Evolutionary conservation across 2,888 invertebrate species (phyloP).

Genomic region (Venustoraphidia nigricollis): DNA sequence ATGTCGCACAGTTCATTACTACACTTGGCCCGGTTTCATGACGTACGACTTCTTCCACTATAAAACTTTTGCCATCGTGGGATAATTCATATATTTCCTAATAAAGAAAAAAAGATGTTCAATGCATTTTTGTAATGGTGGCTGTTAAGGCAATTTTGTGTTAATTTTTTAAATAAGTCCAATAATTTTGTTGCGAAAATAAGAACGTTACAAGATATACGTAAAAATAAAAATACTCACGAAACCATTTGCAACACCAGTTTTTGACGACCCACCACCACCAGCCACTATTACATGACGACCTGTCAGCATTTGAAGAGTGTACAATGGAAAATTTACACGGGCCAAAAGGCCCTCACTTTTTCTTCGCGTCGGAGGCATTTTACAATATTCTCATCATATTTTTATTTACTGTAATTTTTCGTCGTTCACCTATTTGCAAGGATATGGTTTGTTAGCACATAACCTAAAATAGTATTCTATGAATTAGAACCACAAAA

Average conservation of each 20-base stretch:
- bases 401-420: too few species aligned
- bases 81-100: constrained; percentile 88
- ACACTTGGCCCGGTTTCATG: constrained; percentile 81
- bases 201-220: background rate
- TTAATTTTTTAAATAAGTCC: background rate
- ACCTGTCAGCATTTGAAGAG: constrained; percentile 77
- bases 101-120: constrained; percentile 18
- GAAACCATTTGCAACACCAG: constrained; percentile 94
- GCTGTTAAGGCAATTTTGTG: too few species aligned
- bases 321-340: constrained; percentile 88
- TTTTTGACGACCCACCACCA: constrained; percentile 92
- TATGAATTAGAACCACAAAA: too few species aligned
- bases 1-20: constrained; percentile 80
- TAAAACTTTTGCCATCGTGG: constrained; percentile 66
- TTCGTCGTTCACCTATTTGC: too few species aligned
- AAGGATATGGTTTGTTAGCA: too few species aligned
- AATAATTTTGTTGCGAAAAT: background rate
- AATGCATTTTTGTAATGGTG: too few species aligned
- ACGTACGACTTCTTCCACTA: constrained; percentile 76
- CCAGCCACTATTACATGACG: constrained; percentile 92
- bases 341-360: constrained; percentile 64
- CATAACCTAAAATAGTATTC: too few species aligned
- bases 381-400: constrained; percentile 21
- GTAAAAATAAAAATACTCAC: constrained; percentile 41
- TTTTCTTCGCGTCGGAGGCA: constrained; percentile 41